Evolutionary conservation across 1,140 invertebrate genomes (phyloP), one percentile per base, ranked within the genome.

Genomic region (Tribolium castaneum): DNA sequence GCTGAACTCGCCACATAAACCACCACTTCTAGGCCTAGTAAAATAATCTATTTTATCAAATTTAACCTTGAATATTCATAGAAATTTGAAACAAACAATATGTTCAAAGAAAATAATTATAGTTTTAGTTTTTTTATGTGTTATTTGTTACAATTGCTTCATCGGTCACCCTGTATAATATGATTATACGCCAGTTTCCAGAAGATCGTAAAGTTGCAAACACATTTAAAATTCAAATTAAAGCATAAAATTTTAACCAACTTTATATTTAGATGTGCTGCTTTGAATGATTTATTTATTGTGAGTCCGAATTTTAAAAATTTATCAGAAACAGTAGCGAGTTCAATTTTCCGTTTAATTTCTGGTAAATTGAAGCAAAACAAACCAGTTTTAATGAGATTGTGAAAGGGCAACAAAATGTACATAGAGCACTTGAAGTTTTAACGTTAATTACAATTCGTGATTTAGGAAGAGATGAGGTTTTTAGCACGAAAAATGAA

Each of bases 211-310:
- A 56, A 7, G 52, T 10, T 14, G 1, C 50, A 51, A 51, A 12
- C 50, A 12, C 6, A 52, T 52, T 52, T 52, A 52, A 52, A 52
- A 52, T 52, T 52, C 13, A 52, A 52, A 52, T 52, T 52, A 52
- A 14, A 14, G 13, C 59, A 35, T 66, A 22, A 66, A 66, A 66
- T 66, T 34, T 13, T 66, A 35, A 66, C 0, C 10, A 10, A 59
- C 51, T 52, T 52, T 19, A 52, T 14, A 66, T 66, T 22, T 34
- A 66, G n/a, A 35, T 66, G 6, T 16, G 13, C 13, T 52, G 51
- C 13, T 14, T 52, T 16, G 51, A 16, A 16, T 52, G 16, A 19
- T 14, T 52, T 14, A 13, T 52, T 52, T 52, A 52, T 1, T 30
- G 6, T 4, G 6, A 16, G 3, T 9, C 51, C 51, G 51, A 19